phyloP scores from a whole-genome alignment of 1,140 invertebrate species.

The Dufourea novaeangliae region DNA sequence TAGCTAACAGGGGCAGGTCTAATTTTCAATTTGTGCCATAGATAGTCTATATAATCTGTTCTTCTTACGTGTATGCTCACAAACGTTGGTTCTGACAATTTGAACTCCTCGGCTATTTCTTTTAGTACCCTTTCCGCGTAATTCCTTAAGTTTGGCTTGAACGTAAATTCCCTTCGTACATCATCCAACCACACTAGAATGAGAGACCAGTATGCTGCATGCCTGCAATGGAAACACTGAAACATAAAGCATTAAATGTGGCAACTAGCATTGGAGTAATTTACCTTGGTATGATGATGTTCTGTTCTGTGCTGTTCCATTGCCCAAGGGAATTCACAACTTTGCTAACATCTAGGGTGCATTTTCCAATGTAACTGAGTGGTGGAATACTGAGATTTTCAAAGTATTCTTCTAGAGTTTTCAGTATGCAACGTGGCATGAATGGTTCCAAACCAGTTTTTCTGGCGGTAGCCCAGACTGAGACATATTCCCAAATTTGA shows the following conservation, averaged over 20 bases:
- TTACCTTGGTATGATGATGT: slow-evolving; percentile 83
- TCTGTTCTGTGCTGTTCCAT: slow-evolving; percentile 84
- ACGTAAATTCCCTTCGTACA: slow-evolving; percentile 83
- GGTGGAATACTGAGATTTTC: slow-evolving; percentile 83
- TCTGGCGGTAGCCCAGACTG: slow-evolving; percentile 83
- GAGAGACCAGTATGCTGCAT: slow-evolving; percentile 83
- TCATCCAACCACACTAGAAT: slow-evolving; percentile 83
- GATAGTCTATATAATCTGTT: slow-evolving; percentile 84
- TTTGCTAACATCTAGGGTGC: slow-evolving; percentile 80
- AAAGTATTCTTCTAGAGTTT: slow-evolving; percentile 82
- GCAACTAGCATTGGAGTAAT: neutral
- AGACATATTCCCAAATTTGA: slow-evolving; percentile 86
- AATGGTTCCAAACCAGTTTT: slow-evolving; percentile 84
- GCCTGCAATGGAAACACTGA: slow-evolving; percentile 58
- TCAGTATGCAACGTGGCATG: slow-evolving; percentile 83
- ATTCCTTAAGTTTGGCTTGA: slow-evolving; percentile 79
- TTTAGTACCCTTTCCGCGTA: slow-evolving; percentile 80
- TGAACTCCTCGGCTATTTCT: slow-evolving; percentile 72
- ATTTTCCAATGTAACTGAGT: slow-evolving; percentile 83
- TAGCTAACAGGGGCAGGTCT: slow-evolving; percentile 82
- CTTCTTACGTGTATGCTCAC: slow-evolving; percentile 84
- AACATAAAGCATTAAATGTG: neutral
- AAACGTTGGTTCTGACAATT: slow-evolving; percentile 76
- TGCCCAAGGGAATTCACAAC: slow-evolving; percentile 82
- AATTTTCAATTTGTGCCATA: slow-evolving; percentile 81